These are phyloP conservation scores for Leptinotarsa lineolata DNA, from an alignment of 1,140 invertebrate species.

Conservation along the genomic window DNA sequence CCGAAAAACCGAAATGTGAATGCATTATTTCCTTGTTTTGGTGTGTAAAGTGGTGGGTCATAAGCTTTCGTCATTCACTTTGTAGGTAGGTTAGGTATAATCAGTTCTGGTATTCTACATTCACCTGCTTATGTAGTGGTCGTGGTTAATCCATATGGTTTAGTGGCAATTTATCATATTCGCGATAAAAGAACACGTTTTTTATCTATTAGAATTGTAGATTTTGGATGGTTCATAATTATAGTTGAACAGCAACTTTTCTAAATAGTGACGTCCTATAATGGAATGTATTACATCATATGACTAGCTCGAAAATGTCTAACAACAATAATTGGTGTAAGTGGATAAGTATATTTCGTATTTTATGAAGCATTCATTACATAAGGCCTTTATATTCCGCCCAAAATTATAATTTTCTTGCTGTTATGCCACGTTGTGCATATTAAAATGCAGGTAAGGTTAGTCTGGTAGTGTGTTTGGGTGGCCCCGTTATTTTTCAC, in stretches of 20 bases:
- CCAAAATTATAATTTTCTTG: constrained; percentile 20
- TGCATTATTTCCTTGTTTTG: constrained; percentile 30
- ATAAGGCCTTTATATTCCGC: constrained; percentile 12
- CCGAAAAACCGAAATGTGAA: neutral
- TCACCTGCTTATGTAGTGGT: constrained; percentile 49
- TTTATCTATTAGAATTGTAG: neutral
- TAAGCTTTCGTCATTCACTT: constrained; percentile 50
- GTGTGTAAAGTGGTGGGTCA: constrained; percentile 35
- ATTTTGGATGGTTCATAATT: neutral
- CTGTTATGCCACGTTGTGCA: constrained; percentile 40
- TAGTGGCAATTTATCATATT: neutral
- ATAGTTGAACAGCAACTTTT: neutral
- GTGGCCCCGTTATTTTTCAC: neutral
- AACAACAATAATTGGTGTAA: constrained; percentile 27
- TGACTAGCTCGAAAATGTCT: constrained; percentile 17
- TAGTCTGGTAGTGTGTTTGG: constrained; percentile 33
- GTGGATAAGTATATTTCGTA: constrained; percentile 12
- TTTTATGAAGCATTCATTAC: constrained; percentile 12
- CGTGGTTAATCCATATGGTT: constrained; percentile 49
- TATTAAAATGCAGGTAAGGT: constrained; percentile 35
- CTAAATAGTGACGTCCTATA: constrained; percentile 18
- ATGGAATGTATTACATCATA: constrained; percentile 29
- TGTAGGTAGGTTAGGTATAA: constrained; percentile 19
- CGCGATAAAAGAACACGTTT: neutral
- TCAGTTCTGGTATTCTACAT: constrained; percentile 41